Base-by-base conservation (phyloP, 2,888 invertebrate genomes). In the Dendrolimus pini region DNA sequence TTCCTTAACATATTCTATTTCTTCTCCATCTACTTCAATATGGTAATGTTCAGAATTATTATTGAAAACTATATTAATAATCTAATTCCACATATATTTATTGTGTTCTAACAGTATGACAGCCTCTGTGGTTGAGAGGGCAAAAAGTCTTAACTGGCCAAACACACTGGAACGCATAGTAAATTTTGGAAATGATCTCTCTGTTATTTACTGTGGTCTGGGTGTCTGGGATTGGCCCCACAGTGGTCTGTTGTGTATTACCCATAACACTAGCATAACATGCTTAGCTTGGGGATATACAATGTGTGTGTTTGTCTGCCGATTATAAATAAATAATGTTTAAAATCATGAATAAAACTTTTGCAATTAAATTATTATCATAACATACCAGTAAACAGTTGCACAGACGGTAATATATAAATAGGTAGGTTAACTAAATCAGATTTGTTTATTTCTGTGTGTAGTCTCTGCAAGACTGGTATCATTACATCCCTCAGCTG, bases 361-460 rank as follows among this genome's bases (percentile, higher is more conserved):
- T 10, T 47, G 1, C 9, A 3, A 9, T 53, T 54, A 53, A 55
- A 41, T n/a, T n/a, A 52, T 13, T 14, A 47, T 7, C 14, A 9
- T n/a, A 58, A 76, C 80, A 82, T 71, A 91, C 91, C 78, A 56
- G 91, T 87, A 83, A 90, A 91, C 10, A 89, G 67, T 60, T 87
- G 86, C 65, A 91, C 73, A 18, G 85, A 82, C 57, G 89, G 90
- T 55, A 91, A 68, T 58, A 91, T 66, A 65, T 89, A 91, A 60
- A 90, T 83, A 14, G 91, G 90, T 10, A 91, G 68, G 65, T 82
- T 86, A 30, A 91, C 83, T 55, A 91, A 62, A 67, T 86, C 89
- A 10, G 85, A 78, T 67, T 85, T 85, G 56, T 83, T 82, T 30
- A 91, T 67, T 60, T 88, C 87, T 54, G 70, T 72, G 41, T 86